Evolutionary conservation across 2,888 invertebrate genomes (phyloP), one percentile per base, ranked within the genome.

Genomic region (Cheiracanthium punctorium): DNA sequence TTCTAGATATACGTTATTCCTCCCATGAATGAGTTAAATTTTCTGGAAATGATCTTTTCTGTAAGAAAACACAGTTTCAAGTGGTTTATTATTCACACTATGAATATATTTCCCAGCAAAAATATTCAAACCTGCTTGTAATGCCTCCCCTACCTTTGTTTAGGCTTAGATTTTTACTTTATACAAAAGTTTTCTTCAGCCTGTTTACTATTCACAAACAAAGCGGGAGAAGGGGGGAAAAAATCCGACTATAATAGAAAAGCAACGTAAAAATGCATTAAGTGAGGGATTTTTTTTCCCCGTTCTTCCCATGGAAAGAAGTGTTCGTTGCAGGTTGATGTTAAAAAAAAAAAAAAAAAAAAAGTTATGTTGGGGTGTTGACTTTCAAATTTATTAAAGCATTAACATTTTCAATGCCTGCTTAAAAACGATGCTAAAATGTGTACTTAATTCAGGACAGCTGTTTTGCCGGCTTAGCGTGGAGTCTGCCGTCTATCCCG

Each of bases 341-440:
- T 33, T 28, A 64, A n/a, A n/a, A n/a, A n/a, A n/a, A n/a, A n/a
- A n/a, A n/a, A n/a, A n/a, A 75, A 69, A 76, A 76, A 71, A 82
- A 58, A 82, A 67, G 69, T 58, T 76, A 10, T 33, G 84, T 79
- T 80, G 43, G 80, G 86, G 86, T 86, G 86, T 86, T 86, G 86
- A 86, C 86, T 86, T 86, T 86, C 86, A 86, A 86, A 86, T 86
- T 86, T 86, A 86, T 86, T 86, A 86, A 86, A 75, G 86, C 86
- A 80, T 86, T 80, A 86, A 86, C 86, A 76, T 80, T 86, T 86
- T 86, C 80, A 76, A 76, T 86, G 80, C 86, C 79, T 79, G 74
- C 84, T 79, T 85, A 79, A 84, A 85, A 80, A 73, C 52, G 74
- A 79, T 79, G 84, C 84, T 79, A 69, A 85, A 85, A 85, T 85